A percentile compares a stretch with the other conserved stretches of the same genome.
phyloP scores from a whole-genome alignment of 2,888 invertebrate genomes.

The Andrena hattorfiana region DNA sequence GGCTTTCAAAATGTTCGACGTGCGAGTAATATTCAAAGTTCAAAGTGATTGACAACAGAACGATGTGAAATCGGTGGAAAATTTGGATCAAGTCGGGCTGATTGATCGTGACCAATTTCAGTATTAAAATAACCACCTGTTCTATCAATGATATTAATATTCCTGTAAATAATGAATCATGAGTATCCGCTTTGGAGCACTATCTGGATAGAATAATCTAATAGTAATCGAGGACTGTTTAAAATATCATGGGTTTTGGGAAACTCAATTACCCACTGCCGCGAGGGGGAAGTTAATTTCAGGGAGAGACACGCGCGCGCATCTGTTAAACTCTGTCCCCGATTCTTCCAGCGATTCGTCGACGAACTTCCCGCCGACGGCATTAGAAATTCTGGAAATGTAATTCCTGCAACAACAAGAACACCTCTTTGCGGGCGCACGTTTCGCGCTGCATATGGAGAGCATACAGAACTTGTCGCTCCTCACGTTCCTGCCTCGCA shows the following conservation, averaged over 20 bases:
- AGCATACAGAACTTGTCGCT: constrained; percentile 67
- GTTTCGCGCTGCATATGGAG: constrained; percentile 57
- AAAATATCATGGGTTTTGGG: not conserved
- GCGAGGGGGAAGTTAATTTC: constrained; percentile 15
- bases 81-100: too few relatives aligned
- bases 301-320: not conserved
- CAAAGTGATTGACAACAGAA: too few relatives aligned
- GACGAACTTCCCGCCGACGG: constrained; percentile 9
- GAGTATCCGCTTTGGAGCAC: too few relatives aligned
- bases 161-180: too few relatives aligned
- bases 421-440: constrained; percentile 49
- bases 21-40: too few relatives aligned
- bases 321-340: not conserved
- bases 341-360: constrained; percentile 34
- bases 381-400: constrained; percentile 61
- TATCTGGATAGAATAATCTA: not conserved
- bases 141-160: too few relatives aligned
- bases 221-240: not conserved
- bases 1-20: too few relatives aligned
- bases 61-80: too few relatives aligned
- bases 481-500: constrained; percentile 62
- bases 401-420: constrained; percentile 62
- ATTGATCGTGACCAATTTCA: too few relatives aligned
- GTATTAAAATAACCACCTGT: too few relatives aligned
- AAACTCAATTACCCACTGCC: not conserved